A percentile compares a stretch with the other conserved stretches of the same genome.
phyloP scores from a whole-genome alignment of 2,888 invertebrate genomes.

The Callyntrura guangdongensis region DNA sequence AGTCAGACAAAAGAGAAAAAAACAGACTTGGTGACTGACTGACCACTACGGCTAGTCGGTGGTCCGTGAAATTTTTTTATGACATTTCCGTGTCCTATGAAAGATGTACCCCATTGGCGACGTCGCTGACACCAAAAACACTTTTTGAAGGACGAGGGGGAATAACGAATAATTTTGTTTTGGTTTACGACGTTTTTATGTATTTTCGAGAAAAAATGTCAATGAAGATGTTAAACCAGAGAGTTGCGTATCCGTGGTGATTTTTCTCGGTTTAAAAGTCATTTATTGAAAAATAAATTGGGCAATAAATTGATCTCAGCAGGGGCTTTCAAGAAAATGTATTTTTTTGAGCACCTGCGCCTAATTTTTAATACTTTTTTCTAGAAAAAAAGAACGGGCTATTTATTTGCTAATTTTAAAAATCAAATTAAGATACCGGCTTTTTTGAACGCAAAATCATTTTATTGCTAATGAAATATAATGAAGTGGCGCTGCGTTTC shows the following conservation, averaged over 20 bases:
- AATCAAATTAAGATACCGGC: background rate
- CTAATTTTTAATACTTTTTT: background rate
- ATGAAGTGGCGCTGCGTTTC: background rate
- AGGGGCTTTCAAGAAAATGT: background rate
- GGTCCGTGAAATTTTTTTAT: conserved; percentile 23
- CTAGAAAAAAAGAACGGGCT: background rate
- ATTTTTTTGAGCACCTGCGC: background rate
- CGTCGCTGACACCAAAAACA: background rate
- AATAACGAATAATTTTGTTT: too few species aligned
- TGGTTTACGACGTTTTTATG: too few species aligned
- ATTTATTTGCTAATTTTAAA: conserved; percentile 40
- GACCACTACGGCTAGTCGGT: conserved; percentile 7
- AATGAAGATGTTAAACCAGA: conserved; percentile 35
- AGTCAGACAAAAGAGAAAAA: background rate
- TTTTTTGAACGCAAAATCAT: background rate
- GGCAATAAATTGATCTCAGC: background rate
- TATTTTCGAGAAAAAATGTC: background rate
- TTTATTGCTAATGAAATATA: conserved; percentile 27
- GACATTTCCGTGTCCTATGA: conserved; percentile 23
- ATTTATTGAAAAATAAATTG: conserved; percentile 4
- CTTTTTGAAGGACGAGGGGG: background rate
- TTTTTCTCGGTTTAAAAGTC: conserved; percentile 17
- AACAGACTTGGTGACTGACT: background rate
- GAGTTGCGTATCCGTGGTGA: background rate
- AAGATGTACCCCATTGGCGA: background rate